These are phyloP conservation scores for Folsomia candida DNA, from an alignment of 2,888 invertebrate species.

Conservation along the genomic window DNA sequence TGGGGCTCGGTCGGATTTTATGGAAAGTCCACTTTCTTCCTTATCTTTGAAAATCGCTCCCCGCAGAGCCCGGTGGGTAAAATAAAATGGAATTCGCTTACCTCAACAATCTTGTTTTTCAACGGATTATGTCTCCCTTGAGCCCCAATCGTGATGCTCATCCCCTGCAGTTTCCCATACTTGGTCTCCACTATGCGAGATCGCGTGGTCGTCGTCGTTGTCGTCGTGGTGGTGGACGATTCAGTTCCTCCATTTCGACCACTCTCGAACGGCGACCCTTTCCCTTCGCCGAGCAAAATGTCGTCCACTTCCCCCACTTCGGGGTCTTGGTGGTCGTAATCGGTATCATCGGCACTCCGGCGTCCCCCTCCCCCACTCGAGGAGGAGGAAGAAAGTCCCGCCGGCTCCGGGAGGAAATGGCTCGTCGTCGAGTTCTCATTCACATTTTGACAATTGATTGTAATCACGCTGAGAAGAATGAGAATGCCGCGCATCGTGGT, in stretches of 20 bases:
- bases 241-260: not conserved
- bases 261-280: not conserved
- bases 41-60: no score
- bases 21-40: no score
- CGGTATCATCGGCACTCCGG: not conserved
- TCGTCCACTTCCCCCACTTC: not conserved
- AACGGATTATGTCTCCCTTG: conserved; percentile 41
- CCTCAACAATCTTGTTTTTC: conserved; percentile 50
- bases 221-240: not conserved
- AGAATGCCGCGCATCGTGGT: not conserved
- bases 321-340: not conserved
- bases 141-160: conserved; percentile 43
- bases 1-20: no score
- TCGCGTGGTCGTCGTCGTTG: conserved; percentile 56
- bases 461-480: not conserved
- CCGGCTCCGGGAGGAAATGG: not conserved
- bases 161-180: conserved; percentile 58
- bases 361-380: not conserved
- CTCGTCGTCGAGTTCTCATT: not conserved
- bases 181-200: conserved; percentile 78
- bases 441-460: not conserved
- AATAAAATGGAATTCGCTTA: no score
- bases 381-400: not conserved
- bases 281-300: not conserved
- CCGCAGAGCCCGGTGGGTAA: no score